Percentiles rank a stretch among this genome's conserved stretches.
Conservation (phyloP, 2,888 invertebrate species). For the Nemotelus nigrinus region DNA sequence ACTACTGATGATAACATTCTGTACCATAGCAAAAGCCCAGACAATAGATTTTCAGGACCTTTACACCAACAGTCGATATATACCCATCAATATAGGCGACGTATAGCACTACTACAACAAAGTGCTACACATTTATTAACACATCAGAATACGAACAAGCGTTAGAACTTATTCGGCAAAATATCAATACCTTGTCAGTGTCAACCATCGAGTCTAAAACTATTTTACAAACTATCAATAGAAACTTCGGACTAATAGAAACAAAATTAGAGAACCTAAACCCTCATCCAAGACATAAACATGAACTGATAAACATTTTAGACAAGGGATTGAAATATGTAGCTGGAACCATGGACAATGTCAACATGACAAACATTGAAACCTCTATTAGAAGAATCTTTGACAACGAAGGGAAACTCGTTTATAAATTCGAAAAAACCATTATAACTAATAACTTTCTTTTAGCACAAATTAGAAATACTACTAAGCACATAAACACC, state of each 20-base stretch:
- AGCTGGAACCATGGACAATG: constrained; percentile 25
- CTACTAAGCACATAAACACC: constrained; percentile 19
- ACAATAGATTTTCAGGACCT: constrained; percentile 9
- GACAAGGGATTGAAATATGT: constrained; percentile 41
- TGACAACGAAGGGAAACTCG: constrained; percentile 19
- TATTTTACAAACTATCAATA: neutral
- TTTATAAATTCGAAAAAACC: constrained; percentile 2
- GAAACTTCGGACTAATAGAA: constrained; percentile 16
- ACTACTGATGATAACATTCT: neutral
- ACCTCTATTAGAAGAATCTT: neutral
- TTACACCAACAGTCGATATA: neutral
- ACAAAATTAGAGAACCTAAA: neutral
- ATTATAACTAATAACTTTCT: constrained; percentile 9
- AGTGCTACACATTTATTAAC: neutral
- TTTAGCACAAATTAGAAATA: constrained; percentile 38
- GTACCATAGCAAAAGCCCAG: neutral
- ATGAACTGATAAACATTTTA: constrained; percentile 35
- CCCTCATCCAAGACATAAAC: constrained; percentile 32
- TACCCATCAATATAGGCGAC: neutral
- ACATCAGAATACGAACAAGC: constrained; percentile 1
- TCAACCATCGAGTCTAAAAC: neutral
- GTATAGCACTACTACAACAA: neutral
- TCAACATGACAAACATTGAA: neutral
- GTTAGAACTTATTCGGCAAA: constrained; percentile 7
- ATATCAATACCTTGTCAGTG: neutral